These are phyloP conservation scores for Rhinichthys osculus DNA, from an alignment of 2,797 vertebrate species.

Conservation along the genomic window DNA sequence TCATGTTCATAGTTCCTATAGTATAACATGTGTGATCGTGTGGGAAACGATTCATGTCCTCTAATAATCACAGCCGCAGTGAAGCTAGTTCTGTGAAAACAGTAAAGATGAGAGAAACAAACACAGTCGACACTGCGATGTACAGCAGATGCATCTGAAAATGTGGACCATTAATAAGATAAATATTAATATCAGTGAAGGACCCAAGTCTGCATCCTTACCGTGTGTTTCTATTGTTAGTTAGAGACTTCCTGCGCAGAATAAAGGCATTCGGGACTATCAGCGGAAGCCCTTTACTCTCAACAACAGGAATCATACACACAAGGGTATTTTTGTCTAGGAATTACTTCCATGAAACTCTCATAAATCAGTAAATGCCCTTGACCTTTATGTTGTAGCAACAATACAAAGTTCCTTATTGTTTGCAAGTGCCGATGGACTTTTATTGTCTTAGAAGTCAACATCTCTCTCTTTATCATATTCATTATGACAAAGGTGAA, in stretches of 20 bases:
- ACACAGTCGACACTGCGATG: background rate
- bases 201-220: background rate
- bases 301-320: conserved; percentile 57
- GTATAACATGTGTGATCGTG: background rate
- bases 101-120: background rate
- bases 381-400: conserved; percentile 31
- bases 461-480: background rate
- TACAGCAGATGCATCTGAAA: background rate
- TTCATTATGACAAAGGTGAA: background rate
- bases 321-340: conserved; percentile 52
- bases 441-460: background rate
- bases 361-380: conserved; percentile 40
- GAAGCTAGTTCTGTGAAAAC: too few relatives aligned
- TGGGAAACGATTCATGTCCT: background rate
- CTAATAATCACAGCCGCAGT: background rate
- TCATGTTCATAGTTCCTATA: background rate
- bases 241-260: conserved; percentile 51
- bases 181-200: background rate
- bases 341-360: conserved; percentile 46
- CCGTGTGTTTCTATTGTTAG: conserved; percentile 45
- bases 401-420: conserved; percentile 38
- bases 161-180: background rate
- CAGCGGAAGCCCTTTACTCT: conserved; percentile 53
- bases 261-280: conserved; percentile 47
- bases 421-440: background rate